These are phyloP conservation scores for Atethmia centrago DNA, from an alignment of 2,888 invertebrate species.

Conservation along the genomic window DNA sequence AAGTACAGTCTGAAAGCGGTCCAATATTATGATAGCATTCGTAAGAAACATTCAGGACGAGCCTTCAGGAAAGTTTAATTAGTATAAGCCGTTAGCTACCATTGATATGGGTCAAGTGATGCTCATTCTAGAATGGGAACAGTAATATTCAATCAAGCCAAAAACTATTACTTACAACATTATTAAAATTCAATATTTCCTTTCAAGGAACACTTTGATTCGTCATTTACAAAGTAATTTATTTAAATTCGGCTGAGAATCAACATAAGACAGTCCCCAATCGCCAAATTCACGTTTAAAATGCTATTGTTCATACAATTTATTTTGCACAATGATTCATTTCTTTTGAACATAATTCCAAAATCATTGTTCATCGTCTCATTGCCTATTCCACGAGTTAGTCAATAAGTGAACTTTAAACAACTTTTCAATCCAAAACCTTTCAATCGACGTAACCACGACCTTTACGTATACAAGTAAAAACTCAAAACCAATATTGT, in stretches of 20 bases:
- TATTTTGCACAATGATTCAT: not conserved
- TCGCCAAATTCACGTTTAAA: not conserved
- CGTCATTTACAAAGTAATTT: not conserved
- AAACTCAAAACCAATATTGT: constrained; percentile 42
- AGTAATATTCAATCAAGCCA: not conserved
- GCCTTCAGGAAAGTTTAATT: constrained; percentile 50
- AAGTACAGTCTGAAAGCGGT: not conserved
- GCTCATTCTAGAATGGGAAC: constrained; percentile 1
- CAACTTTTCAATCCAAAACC: constrained; percentile 51
- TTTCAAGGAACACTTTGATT: not conserved
- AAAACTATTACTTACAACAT: not conserved
- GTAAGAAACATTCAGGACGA: constrained; percentile 40
- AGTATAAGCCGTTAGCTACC: constrained; percentile 33
- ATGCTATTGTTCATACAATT: not conserved
- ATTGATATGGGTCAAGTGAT: constrained; percentile 1
- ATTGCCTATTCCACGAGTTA: constrained; percentile 19
- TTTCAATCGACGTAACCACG: constrained; percentile 45
- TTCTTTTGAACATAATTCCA: constrained; percentile 1
- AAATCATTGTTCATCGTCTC: constrained; percentile 4
- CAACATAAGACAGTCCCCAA: no score
- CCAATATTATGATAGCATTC: constrained; percentile 41
- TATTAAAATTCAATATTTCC: not conserved
- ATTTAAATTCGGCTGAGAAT: not conserved
- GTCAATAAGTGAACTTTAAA: constrained; percentile 55
- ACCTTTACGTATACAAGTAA: constrained; percentile 47